Evolutionary conservation across 2,888 invertebrate genomes (phyloP).

Genomic region (Phalera bucephala): DNA sequence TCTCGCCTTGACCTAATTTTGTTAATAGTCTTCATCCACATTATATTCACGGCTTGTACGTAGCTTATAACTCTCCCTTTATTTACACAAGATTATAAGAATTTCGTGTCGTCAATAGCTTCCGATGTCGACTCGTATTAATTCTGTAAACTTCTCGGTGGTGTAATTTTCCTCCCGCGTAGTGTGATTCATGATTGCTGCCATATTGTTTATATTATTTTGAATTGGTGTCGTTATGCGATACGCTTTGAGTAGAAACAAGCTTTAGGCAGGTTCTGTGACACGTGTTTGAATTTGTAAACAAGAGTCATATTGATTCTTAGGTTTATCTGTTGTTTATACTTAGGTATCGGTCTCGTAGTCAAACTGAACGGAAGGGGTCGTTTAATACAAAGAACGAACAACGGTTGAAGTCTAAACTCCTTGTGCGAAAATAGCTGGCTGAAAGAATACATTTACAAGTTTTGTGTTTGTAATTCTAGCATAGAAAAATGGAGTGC

Average conservation of each 20-base stretch:
- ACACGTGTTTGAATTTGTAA: constrained; percentile 24
- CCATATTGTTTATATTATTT: constrained; percentile 30
- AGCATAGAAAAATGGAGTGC: too few species aligned
- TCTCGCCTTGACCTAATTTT: constrained; percentile 36
- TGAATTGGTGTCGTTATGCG: constrained; percentile 24
- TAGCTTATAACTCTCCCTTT: neutral
- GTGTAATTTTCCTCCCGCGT: constrained; percentile 36
- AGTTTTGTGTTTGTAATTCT: too few species aligned
- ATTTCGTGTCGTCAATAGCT: neutral
- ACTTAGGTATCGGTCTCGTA: too few species aligned
- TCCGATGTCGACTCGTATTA: constrained; percentile 7
- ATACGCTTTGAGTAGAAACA: constrained; percentile 13
- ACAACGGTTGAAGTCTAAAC: too few species aligned
- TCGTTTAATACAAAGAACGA: too few species aligned
- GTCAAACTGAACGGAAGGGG: too few species aligned
- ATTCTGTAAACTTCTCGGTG: constrained; percentile 9
- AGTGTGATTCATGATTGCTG: constrained; percentile 18
- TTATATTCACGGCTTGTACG: constrained; percentile 4
- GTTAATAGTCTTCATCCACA: too few species aligned
- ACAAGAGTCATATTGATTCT: too few species aligned
- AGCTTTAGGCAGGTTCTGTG: constrained; percentile 10
- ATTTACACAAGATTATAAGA: neutral
- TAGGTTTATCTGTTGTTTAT: too few species aligned
- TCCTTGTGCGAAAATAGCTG: too few species aligned
- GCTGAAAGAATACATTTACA: too few species aligned